phyloP scores from a whole-genome alignment of 2,113 vertebrate species.

The human region DNA sequence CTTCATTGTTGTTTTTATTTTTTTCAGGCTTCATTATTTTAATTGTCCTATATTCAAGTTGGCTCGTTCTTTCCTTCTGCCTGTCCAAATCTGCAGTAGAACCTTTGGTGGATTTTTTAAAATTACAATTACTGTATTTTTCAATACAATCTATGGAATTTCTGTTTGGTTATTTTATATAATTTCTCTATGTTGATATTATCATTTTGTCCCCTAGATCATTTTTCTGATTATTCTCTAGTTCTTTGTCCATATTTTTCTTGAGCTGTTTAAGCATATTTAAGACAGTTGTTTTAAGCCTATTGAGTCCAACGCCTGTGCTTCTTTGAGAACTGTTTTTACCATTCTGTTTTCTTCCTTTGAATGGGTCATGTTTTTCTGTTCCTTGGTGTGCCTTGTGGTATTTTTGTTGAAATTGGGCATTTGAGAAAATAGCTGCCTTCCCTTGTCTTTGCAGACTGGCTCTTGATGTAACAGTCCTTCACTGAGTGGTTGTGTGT shows the following conservation, averaged over 20 bases:
- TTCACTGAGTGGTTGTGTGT: not conserved
- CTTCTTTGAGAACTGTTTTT: not conserved
- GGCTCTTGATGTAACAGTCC: not conserved
- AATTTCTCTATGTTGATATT: not conserved
- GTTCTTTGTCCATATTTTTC: not conserved
- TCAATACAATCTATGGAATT: not conserved
- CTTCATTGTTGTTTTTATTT: not conserved
- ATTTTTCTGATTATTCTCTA: not conserved
- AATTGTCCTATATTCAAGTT: not conserved
- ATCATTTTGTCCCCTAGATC: not conserved
- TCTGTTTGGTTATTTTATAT: not conserved
- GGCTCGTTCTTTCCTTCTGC: not conserved
- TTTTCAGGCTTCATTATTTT: not conserved
- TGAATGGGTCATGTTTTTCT: not conserved
- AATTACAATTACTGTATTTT: not conserved
- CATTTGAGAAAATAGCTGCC: not conserved
- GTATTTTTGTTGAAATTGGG: not conserved
- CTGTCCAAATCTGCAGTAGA: not conserved
- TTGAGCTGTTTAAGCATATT: not conserved
- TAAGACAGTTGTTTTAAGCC: not conserved
- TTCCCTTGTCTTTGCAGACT: not conserved
- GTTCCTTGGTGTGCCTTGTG: not conserved
- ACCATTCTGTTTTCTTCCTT: not conserved
- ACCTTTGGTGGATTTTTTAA: not conserved
- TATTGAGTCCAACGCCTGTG: not conserved